These are phyloP conservation scores for Tetragonula carbonaria DNA, from an alignment of 2,888 invertebrate genomes.

Conservation along the genomic window DNA sequence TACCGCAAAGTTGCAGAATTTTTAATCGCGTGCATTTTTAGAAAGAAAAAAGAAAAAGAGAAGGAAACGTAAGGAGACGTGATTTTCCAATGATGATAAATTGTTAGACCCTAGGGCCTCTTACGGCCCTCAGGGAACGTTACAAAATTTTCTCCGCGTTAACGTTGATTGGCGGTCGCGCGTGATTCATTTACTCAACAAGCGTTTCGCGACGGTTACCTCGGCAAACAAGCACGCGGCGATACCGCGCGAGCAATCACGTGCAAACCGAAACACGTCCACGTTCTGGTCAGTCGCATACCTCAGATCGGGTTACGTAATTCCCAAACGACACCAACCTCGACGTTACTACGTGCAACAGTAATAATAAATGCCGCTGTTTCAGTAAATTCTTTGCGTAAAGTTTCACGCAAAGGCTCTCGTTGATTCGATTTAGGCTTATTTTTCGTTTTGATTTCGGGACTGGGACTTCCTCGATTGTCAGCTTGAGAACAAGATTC, in stretches of 20 bases:
- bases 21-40: too few relatives aligned
- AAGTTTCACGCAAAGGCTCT: too few relatives aligned
- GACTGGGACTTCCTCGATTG: too few relatives aligned
- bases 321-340: constrained; percentile 15
- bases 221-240: background rate
- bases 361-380: constrained; percentile 2
- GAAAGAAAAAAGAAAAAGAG: too few relatives aligned
- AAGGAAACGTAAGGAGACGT: too few relatives aligned
- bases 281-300: background rate
- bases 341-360: background rate
- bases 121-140: too few relatives aligned
- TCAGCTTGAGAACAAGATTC: too few relatives aligned
- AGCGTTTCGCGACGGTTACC: background rate
- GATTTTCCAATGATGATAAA: too few relatives aligned
- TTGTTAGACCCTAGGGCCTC: too few relatives aligned
- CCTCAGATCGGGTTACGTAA: constrained; percentile 21
- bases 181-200: background rate
- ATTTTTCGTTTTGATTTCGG: too few relatives aligned
- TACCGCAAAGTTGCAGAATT: too few relatives aligned
- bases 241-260: constrained; percentile 15
- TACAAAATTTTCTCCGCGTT: background rate
- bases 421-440: too few relatives aligned
- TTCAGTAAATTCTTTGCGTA: background rate
- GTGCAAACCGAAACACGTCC: constrained; percentile 2
- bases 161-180: background rate